phyloP scores from a whole-genome alignment of 2,797 vertebrate genomes.

The Percopsis omiscomaycus region DNA sequence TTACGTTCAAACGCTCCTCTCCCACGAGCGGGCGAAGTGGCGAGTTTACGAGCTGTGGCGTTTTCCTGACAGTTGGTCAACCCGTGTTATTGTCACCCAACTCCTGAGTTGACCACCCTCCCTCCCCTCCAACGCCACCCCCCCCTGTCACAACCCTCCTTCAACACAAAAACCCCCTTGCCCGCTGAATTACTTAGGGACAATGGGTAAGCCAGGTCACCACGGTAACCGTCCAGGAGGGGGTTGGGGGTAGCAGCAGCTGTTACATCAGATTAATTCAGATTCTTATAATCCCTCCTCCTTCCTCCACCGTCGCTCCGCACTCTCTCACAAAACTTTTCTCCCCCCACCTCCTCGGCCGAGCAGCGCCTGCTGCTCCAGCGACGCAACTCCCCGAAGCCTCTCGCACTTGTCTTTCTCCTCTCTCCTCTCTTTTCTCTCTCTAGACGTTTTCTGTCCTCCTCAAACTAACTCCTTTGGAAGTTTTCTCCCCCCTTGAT shows the following conservation, averaged over 20 bases:
- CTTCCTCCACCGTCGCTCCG: slow-evolving; percentile 69
- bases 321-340: slow-evolving; percentile 74
- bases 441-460: slow-evolving; percentile 40
- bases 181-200: slow-evolving; percentile 83
- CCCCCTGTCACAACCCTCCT: slow-evolving; percentile 54
- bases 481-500: too few relatives aligned
- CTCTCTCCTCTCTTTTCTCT: slow-evolving; percentile 49
- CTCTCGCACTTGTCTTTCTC: slow-evolving; percentile 60
- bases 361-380: slow-evolving; percentile 59
- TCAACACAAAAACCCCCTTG: slow-evolving; percentile 78
- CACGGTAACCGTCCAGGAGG: slow-evolving; percentile 86
- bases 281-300: slow-evolving; percentile 86
- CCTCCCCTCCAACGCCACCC: slow-evolving; percentile 62
- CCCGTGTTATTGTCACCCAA: slow-evolving; percentile 55
- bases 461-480: slow-evolving; percentile 56
- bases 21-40: neutral
- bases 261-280: slow-evolving; percentile 97
- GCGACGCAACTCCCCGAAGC: slow-evolving; percentile 32
- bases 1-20: too few relatives aligned
- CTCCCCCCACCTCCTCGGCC: slow-evolving; percentile 25
- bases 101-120: slow-evolving; percentile 49
- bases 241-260: slow-evolving; percentile 90
- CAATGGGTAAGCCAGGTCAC: slow-evolving; percentile 86
- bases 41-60: slow-evolving; percentile 16
- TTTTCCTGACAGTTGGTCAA: slow-evolving; percentile 30